phyloP scores from a whole-genome alignment of 2,113 vertebrate genomes.

The Sardina pilchardus region DNA sequence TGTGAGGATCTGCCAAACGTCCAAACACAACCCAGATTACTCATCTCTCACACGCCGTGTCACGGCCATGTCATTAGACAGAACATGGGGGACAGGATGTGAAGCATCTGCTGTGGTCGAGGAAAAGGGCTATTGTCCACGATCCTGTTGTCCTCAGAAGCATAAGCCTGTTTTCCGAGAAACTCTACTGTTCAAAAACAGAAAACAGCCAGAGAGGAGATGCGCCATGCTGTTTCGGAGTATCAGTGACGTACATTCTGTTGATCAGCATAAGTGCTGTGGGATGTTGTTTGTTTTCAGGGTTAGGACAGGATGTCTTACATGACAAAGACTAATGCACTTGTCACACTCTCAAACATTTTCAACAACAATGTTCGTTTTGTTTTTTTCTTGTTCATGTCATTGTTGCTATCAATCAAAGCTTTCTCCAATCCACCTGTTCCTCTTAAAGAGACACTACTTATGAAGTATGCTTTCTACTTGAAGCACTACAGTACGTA shows the following conservation, averaged over 20 bases:
- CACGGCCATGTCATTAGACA: neutral
- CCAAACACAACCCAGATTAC: neutral
- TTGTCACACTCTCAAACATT: neutral
- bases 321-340: neutral
- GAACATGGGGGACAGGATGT: neutral
- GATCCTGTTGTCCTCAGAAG: neutral
- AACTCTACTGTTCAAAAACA: neutral
- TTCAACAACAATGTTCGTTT: neutral
- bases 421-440: neutral
- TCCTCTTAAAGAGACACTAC: no score
- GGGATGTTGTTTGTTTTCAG: neutral
- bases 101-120: neutral
- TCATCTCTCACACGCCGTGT: neutral
- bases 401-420: neutral
- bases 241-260: neutral
- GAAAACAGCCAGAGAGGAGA: neutral
- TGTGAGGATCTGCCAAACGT: neutral
- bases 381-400: neutral
- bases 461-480: neutral
- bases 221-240: neutral
- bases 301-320: neutral
- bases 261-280: neutral
- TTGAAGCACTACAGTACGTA: neutral
- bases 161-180: neutral
- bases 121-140: neutral